A percentile compares a stretch with the other conserved stretches of the same genome.
Evolutionary conservation across 1,140 invertebrate genomes (phyloP).

Genomic region (Aphelenchoides avenae): DNA sequence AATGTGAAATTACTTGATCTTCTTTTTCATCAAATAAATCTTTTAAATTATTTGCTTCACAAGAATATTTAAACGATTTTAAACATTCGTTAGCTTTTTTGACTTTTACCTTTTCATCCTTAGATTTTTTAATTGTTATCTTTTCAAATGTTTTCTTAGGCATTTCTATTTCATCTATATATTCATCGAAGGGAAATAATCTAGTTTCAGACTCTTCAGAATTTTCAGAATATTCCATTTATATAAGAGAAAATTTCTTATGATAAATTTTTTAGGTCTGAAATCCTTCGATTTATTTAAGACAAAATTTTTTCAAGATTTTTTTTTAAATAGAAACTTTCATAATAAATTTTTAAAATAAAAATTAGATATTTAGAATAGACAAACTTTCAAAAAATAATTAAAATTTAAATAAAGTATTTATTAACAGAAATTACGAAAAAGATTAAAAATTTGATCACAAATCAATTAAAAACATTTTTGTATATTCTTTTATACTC

Average conservation of each 20-base stretch:
- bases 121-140: conserved; percentile 21
- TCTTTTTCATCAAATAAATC: conserved; percentile 23
- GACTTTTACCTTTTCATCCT: too few species aligned
- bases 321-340: conserved; percentile 34
- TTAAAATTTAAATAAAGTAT: conserved; percentile 36
- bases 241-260: background rate
- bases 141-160: conserved; percentile 26
- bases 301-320: conserved; percentile 36
- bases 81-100: background rate
- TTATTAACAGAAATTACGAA: conserved; percentile 36
- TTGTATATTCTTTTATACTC: too few species aligned
- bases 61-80: background rate
- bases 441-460: conserved; percentile 37
- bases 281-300: too few species aligned
- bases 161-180: too few species aligned
- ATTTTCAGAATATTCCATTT: conserved; percentile 20
- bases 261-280: conserved; percentile 23
- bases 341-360: conserved; percentile 30
- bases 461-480: too few species aligned
- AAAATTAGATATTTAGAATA: conserved; percentile 30
- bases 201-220: conserved; percentile 25
- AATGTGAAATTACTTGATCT: conserved; percentile 29
- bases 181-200: conserved; percentile 14
- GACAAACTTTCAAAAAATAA: conserved; percentile 10
- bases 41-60: conserved; percentile 9